phyloP scores from a whole-genome alignment of 2,113 vertebrate genomes.

The Apeltes quadracus region DNA sequence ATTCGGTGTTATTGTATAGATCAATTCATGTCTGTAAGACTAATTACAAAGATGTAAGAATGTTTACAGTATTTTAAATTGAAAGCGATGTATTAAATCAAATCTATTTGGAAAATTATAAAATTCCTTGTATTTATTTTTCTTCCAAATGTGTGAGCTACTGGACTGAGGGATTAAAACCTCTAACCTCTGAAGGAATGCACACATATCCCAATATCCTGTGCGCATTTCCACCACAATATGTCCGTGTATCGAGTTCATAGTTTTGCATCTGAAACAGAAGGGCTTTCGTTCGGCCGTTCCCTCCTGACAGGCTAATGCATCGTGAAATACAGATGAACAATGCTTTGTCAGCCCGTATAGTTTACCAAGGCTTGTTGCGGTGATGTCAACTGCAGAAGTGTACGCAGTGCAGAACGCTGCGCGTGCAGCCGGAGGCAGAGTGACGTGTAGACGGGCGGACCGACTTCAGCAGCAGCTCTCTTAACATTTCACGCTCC shows the following conservation, averaged over 20 bases:
- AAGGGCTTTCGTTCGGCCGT: slow-evolving; percentile 8
- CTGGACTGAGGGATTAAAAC: not conserved
- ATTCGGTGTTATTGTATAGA: not conserved
- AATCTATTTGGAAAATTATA: not conserved
- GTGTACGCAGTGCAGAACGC: slow-evolving; percentile 15
- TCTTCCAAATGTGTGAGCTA: not conserved
- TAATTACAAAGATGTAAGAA: not conserved
- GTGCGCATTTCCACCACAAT: not conserved
- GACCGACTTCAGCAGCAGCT: slow-evolving; percentile 21
- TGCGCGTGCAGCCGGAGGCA: slow-evolving; percentile 5
- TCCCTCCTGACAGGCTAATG: slow-evolving; percentile 19
- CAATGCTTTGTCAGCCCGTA: slow-evolving; percentile 6
- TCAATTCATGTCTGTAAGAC: not conserved
- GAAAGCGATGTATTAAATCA: not conserved
- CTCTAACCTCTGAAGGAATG: not conserved
- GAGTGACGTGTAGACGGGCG: slow-evolving; percentile 26
- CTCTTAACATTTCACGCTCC: slow-evolving; percentile 39
- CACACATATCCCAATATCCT: not conserved
- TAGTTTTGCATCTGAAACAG: too few relatives aligned
- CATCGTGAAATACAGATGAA: slow-evolving; percentile 30
- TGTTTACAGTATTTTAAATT: not conserved
- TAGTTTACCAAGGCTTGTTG: not conserved
- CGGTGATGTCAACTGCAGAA: slow-evolving; percentile 14
- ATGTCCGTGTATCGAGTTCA: too few relatives aligned
- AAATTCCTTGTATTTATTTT: not conserved